Evolutionary conservation across 2,797 vertebrate species (phyloP).

Genomic region (Scolopax bukidnonensis): DNA sequence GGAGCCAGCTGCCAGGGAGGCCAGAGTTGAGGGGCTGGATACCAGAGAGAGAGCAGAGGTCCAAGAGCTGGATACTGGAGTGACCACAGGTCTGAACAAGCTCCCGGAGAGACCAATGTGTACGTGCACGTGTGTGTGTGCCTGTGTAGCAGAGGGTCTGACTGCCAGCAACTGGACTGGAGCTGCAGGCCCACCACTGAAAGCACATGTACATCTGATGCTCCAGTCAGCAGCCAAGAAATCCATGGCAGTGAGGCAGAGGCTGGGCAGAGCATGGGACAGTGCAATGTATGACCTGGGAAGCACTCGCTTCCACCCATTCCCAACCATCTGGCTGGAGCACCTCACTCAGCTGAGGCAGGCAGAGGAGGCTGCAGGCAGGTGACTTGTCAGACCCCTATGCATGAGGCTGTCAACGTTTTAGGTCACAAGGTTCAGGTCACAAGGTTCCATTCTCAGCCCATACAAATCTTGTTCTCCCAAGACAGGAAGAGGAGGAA

Average conservation of each 20-base stretch:
- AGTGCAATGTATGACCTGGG: rapidly evolving
- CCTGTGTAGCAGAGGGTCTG: neutral
- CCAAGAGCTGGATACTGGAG: neutral
- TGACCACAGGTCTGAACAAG: neutral
- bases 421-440: neutral
- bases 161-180: neutral
- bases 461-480: neutral
- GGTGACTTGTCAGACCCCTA: neutral
- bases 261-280: rapidly evolving
- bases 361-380: neutral
- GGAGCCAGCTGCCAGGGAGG: neutral
- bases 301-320: neutral
- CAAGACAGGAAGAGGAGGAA: neutral
- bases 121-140: no score
- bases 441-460: neutral
- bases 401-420: neutral
- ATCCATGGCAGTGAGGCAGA: neutral
- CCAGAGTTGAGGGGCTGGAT: neutral
- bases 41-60: neutral
- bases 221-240: neutral
- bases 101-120: neutral
- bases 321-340: neutral
- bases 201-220: neutral
- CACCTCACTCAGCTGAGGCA: no score
- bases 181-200: neutral